These are phyloP conservation scores for Atherinomorus stipes DNA, from an alignment of 2,113 vertebrate genomes.

Conservation along the genomic window DNA sequence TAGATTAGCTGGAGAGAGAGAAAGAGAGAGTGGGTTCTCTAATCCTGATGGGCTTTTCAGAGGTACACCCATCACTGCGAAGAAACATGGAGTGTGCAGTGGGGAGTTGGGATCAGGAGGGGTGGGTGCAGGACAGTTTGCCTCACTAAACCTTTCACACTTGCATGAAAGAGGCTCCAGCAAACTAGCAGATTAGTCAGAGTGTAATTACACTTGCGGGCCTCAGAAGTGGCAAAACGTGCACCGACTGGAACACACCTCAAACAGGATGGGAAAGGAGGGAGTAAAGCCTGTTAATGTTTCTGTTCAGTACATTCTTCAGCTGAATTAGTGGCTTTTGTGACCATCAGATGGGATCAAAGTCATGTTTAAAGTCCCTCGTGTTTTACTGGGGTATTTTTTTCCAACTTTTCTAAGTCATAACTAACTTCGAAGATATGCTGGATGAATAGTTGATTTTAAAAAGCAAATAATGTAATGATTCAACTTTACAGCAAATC, in stretches of 20 bases:
- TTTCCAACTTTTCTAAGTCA: background rate
- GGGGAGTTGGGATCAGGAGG: slow-evolving; percentile 33
- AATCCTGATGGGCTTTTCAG: slow-evolving; percentile 77
- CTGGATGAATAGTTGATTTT: background rate
- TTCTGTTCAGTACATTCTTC: slow-evolving; percentile 7
- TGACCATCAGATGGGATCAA: slow-evolving; percentile 27
- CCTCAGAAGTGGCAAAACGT: slow-evolving; percentile 57
- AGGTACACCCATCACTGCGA: slow-evolving; percentile 64
- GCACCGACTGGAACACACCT: slow-evolving; percentile 53
- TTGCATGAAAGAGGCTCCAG: slow-evolving; percentile 69
- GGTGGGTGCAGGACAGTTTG: slow-evolving; percentile 46
- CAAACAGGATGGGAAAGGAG: slow-evolving; percentile 24
- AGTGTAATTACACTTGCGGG: slow-evolving; percentile 69
- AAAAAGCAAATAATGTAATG: background rate
- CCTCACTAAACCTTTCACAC: slow-evolving; percentile 68
- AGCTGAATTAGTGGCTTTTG: slow-evolving; percentile 27
- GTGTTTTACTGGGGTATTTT: slow-evolving; percentile 3
- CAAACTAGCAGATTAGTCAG: slow-evolving; percentile 71
- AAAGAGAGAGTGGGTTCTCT: slow-evolving; percentile 63
- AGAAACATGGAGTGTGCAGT: slow-evolving; percentile 46
- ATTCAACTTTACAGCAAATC: background rate
- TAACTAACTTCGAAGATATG: too few relatives aligned
- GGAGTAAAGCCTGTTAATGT: slow-evolving; percentile 33
- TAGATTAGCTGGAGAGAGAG: slow-evolving; percentile 69
- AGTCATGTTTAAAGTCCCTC: background rate